Conservation (phyloP, 2,888 invertebrate species). For the Caenorhabditis sp. region DNA sequence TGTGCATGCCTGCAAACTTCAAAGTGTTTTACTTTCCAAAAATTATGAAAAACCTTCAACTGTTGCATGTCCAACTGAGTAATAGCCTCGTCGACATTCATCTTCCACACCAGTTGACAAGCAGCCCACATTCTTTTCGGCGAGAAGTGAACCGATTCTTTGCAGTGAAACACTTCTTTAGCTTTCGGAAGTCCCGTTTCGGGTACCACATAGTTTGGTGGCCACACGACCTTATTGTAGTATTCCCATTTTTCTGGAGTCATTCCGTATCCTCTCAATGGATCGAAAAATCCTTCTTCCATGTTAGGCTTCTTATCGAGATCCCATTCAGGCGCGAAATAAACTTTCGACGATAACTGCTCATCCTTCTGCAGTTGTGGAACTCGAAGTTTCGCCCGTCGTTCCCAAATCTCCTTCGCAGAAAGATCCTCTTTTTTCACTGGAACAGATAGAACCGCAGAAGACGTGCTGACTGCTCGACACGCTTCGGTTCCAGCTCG, state of each 20-base stretch:
- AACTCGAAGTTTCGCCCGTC: conserved; percentile 66
- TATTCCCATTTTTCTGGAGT: conserved; percentile 83
- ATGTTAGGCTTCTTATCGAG: conserved; percentile 74
- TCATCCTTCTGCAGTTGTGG: conserved; percentile 74
- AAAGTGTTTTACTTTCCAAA: neutral
- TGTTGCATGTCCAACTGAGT: conserved; percentile 76
- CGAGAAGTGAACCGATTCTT: conserved; percentile 76
- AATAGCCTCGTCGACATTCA: conserved; percentile 81
- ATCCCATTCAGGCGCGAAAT: conserved; percentile 81
- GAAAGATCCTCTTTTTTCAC: conserved; percentile 41
- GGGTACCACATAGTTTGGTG: conserved; percentile 81
- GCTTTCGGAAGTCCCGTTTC: conserved; percentile 82
- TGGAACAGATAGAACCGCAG: conserved; percentile 34
- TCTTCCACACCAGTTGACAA: conserved; percentile 79
- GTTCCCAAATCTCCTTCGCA: conserved; percentile 67
- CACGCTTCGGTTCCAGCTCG: conserved; percentile 49
- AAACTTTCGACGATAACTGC: conserved; percentile 68
- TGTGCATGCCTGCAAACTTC: conserved; percentile 45
- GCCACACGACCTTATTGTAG: conserved; percentile 83
- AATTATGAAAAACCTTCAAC: conserved; percentile 68
- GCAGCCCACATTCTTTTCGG: conserved; percentile 81
- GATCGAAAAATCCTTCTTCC: conserved; percentile 76
- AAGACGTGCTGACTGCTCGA: conserved; percentile 56
- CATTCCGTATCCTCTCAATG: conserved; percentile 77
- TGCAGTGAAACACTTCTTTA: conserved; percentile 75